phyloP scores from a whole-genome alignment of 1,140 invertebrate genomes.

The Pachyrhynchus sulphureomaculatus region DNA sequence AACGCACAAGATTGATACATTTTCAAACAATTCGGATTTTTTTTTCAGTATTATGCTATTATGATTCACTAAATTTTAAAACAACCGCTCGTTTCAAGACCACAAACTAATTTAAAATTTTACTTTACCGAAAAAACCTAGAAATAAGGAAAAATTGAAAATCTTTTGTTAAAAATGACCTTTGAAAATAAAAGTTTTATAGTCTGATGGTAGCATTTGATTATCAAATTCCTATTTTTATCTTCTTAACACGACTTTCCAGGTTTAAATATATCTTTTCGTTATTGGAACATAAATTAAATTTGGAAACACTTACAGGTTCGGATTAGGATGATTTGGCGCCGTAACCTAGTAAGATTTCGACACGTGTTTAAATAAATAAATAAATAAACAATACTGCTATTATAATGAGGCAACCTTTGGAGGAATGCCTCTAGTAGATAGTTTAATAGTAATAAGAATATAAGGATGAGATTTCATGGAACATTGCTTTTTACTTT shows the following conservation, averaged over 20 bases:
- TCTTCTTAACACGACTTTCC: slow-evolving; percentile 18
- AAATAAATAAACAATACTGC: background rate
- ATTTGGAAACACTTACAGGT: too few relatives aligned
- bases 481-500: too few relatives aligned
- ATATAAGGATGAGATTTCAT: too few relatives aligned
- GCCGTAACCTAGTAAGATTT: slow-evolving; percentile 8
- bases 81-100: too few relatives aligned
- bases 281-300: slow-evolving; percentile 34
- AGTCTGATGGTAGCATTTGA: slow-evolving; percentile 1
- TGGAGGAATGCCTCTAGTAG: too few relatives aligned
- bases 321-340: too few relatives aligned
- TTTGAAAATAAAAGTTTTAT: slow-evolving; percentile 8
- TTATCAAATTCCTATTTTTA: slow-evolving; percentile 31
- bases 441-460: too few relatives aligned
- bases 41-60: too few relatives aligned
- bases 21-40: too few relatives aligned
- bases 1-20: too few relatives aligned
- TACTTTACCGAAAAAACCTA: background rate
- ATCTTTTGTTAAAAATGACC: background rate
- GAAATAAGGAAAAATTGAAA: background rate
- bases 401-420: too few relatives aligned
- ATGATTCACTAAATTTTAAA: background rate
- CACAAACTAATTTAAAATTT: too few relatives aligned
- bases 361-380: background rate
- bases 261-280: slow-evolving; percentile 31